Conservation (phyloP, 2,113 vertebrate genomes). For the Catharus minimus region DNA sequence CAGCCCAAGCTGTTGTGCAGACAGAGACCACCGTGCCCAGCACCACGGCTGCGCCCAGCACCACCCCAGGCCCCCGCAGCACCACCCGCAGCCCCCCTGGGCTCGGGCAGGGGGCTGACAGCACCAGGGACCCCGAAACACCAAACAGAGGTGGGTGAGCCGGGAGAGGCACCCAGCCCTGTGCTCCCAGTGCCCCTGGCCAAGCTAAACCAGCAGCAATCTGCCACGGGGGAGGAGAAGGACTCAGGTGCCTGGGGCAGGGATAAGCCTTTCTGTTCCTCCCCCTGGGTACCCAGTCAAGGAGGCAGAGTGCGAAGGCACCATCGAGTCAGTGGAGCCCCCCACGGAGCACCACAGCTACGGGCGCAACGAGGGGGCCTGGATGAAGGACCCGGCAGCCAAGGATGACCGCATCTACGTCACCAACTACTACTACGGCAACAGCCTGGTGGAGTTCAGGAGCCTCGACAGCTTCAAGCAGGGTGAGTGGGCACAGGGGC, state of each 20-base stretch:
- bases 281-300: slow-evolving; percentile 71
- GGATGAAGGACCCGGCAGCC: slow-evolving; percentile 96
- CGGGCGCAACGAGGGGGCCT: slow-evolving; percentile 93
- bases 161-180: neutral
- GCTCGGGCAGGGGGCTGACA: neutral
- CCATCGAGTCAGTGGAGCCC: slow-evolving; percentile 84
- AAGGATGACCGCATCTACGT: slow-evolving; percentile 91
- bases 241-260: neutral
- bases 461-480: slow-evolving; percentile 96
- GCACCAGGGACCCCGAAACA: neutral
- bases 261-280: neutral
- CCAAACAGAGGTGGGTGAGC: slow-evolving; percentile 64
- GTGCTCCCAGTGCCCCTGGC: accelerated
- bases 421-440: slow-evolving; percentile 98
- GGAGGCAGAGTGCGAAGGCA: slow-evolving; percentile 88
- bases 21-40: neutral
- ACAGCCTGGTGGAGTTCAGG: slow-evolving; percentile 94
- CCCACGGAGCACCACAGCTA: slow-evolving; percentile 92
- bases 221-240: accelerated
- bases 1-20: neutral
- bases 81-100: neutral
- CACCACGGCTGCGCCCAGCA: slow-evolving; percentile 35
- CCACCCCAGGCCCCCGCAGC: neutral
- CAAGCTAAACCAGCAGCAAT: neutral
- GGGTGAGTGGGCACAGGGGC: slow-evolving; percentile 72